Evolutionary conservation across 64 coral and sea anemone genomes (phyloP).

Genomic region (Acropora yongei): DNA sequence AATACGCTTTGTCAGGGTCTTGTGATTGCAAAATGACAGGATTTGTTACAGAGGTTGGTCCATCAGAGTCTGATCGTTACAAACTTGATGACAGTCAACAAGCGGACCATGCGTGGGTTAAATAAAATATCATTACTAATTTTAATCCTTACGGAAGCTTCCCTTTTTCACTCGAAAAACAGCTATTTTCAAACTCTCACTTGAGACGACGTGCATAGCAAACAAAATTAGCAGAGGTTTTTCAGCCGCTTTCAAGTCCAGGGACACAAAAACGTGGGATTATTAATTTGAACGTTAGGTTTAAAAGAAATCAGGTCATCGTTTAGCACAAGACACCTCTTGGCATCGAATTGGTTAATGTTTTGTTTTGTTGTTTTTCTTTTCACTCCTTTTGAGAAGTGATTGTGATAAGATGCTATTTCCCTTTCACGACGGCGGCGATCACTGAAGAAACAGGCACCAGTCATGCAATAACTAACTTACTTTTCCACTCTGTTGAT

Average conservation of each 20-base stretch:
- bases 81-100: background rate
- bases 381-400: background rate
- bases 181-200: background rate
- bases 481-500: background rate
- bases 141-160: background rate
- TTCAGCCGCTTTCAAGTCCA: too few species aligned
- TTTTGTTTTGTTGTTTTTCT: background rate
- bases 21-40: background rate
- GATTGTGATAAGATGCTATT: background rate
- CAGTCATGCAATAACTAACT: background rate
- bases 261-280: too few species aligned
- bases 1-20: slow-evolving; percentile 11
- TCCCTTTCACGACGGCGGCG: background rate
- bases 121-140: background rate
- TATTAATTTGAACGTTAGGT: too few species aligned
- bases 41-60: background rate
- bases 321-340: too few species aligned
- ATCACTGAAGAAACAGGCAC: background rate
- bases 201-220: too few species aligned
- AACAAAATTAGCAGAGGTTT: too few species aligned
- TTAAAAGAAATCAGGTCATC: too few species aligned
- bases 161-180: background rate
- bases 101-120: background rate
- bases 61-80: background rate
- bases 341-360: too few species aligned